phyloP scores from a whole-genome alignment of 2,797 vertebrate genomes.

The Megalops cyprinoides region DNA sequence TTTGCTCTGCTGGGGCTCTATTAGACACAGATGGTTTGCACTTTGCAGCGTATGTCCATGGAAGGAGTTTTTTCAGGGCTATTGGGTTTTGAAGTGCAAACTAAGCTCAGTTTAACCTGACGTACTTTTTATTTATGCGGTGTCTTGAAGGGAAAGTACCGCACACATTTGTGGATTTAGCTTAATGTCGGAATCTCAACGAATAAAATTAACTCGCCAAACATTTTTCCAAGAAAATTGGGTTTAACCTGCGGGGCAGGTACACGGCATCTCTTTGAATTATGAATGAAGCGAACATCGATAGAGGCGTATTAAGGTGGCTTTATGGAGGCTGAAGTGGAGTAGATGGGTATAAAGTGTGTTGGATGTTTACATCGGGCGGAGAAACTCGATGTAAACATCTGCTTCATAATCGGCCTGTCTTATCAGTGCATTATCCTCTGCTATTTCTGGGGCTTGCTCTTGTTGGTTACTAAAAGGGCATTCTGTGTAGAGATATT shows the following conservation, averaged over 20 bases:
- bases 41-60: not conserved
- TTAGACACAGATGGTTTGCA: not conserved
- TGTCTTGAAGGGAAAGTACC: not conserved
- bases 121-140: not conserved
- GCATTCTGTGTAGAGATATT: not conserved
- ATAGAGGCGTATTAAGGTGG: not conserved
- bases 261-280: not conserved
- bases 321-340: not conserved
- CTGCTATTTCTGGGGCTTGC: not conserved
- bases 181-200: not conserved
- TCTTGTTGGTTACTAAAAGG: constrained; percentile 20
- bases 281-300: not conserved
- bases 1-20: not conserved
- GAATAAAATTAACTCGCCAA: not conserved
- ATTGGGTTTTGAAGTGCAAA: not conserved
- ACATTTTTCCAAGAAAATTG: not conserved
- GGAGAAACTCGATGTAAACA: not conserved
- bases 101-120: not conserved
- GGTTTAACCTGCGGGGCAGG: not conserved
- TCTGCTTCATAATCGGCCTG: not conserved
- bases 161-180: not conserved
- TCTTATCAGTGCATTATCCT: not conserved
- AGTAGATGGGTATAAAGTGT: too few relatives aligned
- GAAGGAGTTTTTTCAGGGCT: not conserved
- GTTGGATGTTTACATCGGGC: too few relatives aligned